A percentile compares a stretch with the other conserved stretches of the same genome.
phyloP scores from a whole-genome alignment of 2,888 invertebrate genomes.

The Drosophila prolongata region DNA sequence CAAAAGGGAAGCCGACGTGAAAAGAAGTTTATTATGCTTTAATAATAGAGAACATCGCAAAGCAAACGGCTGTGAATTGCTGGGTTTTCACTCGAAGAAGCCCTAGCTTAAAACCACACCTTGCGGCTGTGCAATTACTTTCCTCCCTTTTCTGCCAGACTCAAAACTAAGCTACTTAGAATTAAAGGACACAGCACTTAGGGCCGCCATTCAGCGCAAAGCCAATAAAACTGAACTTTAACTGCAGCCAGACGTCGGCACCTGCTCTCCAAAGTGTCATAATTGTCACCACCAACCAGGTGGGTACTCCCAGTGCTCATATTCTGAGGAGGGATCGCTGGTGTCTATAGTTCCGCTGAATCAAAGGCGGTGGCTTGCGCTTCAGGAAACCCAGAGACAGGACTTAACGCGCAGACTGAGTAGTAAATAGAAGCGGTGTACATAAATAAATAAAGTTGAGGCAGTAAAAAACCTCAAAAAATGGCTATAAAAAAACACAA shows the following conservation, averaged over 20 bases:
- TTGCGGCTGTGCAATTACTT: slow-evolving; percentile 9
- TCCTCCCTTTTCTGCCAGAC: slow-evolving; percentile 1
- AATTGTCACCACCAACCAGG: slow-evolving; percentile 51
- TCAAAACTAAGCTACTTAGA: slow-evolving; percentile 58
- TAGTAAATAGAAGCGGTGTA: slow-evolving; percentile 5
- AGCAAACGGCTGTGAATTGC: background rate
- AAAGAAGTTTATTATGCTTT: slow-evolving; percentile 1
- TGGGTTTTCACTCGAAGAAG: background rate
- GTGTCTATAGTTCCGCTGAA: slow-evolving; percentile 13
- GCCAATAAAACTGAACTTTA: slow-evolving; percentile 62
- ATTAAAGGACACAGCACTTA: slow-evolving; percentile 60
- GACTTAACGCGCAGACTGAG: slow-evolving; percentile 16
- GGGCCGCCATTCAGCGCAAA: slow-evolving; percentile 50
- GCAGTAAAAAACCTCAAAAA: slow-evolving; percentile 32
- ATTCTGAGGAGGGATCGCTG: slow-evolving; percentile 16
- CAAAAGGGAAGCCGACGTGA: too few species aligned
- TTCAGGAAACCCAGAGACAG: slow-evolving; percentile 38
- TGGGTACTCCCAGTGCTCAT: background rate
- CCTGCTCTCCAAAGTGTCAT: slow-evolving; percentile 36
- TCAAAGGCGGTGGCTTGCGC: slow-evolving; percentile 24
- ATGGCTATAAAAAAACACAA: slow-evolving; percentile 26
- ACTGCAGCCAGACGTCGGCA: slow-evolving; percentile 30
- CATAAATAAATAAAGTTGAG: slow-evolving; percentile 1
- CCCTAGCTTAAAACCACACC: slow-evolving; percentile 8
- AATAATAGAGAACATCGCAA: too few species aligned